These are phyloP conservation scores for Bilobella aurantiaca DNA, from an alignment of 1,140 invertebrate genomes.

Conservation along the genomic window DNA sequence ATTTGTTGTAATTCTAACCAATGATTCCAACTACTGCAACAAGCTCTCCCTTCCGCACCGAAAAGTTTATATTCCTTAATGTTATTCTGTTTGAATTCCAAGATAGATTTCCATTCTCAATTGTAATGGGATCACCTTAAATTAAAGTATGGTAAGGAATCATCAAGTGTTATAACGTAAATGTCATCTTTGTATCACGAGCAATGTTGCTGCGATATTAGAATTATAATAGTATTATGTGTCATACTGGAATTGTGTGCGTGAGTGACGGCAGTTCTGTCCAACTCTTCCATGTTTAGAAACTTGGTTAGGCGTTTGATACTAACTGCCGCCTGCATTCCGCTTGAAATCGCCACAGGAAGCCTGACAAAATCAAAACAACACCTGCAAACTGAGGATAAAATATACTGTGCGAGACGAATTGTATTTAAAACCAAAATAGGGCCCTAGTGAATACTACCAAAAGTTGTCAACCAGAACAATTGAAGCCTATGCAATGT, in stretches of 20 bases:
- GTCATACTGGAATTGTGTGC: slow-evolving; percentile 46
- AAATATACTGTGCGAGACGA: too few species aligned
- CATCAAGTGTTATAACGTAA: not conserved
- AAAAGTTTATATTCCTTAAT: slow-evolving; percentile 42
- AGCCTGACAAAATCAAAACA: too few species aligned
- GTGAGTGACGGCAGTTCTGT: slow-evolving; percentile 35
- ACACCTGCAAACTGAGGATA: too few species aligned
- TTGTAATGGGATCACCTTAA: slow-evolving; percentile 3
- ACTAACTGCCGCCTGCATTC: slow-evolving; percentile 34
- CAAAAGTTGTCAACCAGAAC: too few species aligned
- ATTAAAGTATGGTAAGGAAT: too few species aligned
- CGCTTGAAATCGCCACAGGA: slow-evolving; percentile 40
- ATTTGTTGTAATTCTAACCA: slow-evolving; percentile 38
- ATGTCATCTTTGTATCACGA: too few species aligned
- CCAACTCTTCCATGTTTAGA: slow-evolving; percentile 37
- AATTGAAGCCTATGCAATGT: too few species aligned
- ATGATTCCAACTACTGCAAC: slow-evolving; percentile 46
- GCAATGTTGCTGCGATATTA: too few species aligned
- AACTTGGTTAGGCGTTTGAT: slow-evolving; percentile 40
- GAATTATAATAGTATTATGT: slow-evolving; percentile 52
- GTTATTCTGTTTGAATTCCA: slow-evolving; percentile 43
- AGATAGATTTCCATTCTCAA: not conserved
- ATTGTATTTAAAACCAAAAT: too few species aligned
- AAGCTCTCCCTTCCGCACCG: slow-evolving; percentile 36
- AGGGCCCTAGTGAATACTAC: too few species aligned